These are phyloP conservation scores for Drosophila prostipennis DNA, from an alignment of 2,888 invertebrate species.

Conservation along the genomic window DNA sequence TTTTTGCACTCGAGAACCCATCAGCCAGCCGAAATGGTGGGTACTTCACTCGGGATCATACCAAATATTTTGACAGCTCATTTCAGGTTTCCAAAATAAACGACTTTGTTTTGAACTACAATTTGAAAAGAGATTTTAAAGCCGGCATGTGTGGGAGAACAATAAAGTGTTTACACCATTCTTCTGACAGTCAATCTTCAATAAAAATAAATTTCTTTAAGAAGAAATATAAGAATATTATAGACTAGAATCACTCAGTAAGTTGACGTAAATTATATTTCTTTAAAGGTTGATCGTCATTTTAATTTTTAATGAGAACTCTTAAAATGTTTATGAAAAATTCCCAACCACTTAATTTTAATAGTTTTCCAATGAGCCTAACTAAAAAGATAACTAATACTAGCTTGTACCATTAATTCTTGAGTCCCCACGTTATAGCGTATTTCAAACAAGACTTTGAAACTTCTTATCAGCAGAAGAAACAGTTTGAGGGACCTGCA, in stretches of 20 bases:
- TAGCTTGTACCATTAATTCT: too few species aligned
- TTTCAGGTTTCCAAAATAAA: slow-evolving; percentile 5
- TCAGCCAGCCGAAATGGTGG: slow-evolving; percentile 10
- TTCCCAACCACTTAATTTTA: too few species aligned
- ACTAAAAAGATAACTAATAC: too few species aligned
- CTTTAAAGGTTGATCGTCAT: too few species aligned
- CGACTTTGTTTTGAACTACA: background rate
- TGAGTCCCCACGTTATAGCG: too few species aligned
- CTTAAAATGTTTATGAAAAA: too few species aligned
- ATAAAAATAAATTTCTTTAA: too few species aligned
- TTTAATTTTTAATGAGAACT: too few species aligned
- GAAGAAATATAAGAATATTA: too few species aligned
- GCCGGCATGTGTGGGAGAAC: background rate
- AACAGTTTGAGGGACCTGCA: slow-evolving; percentile 20
- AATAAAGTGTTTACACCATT: background rate
- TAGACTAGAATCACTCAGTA: too few species aligned
- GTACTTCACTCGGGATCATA: slow-evolving; percentile 8
- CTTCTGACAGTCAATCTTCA: background rate
- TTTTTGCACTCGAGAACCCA: slow-evolving; percentile 35
- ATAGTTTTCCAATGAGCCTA: too few species aligned
- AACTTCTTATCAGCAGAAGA: slow-evolving; percentile 11
- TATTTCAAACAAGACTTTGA: background rate
- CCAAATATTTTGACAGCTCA: slow-evolving; percentile 12
- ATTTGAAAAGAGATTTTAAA: background rate
- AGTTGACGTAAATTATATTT: too few species aligned